Percentiles rank a stretch among this genome's conserved stretches.
Evolutionary conservation across 2,888 invertebrate genomes (phyloP).

Genomic region (Eupelmus urozonus): DNA sequence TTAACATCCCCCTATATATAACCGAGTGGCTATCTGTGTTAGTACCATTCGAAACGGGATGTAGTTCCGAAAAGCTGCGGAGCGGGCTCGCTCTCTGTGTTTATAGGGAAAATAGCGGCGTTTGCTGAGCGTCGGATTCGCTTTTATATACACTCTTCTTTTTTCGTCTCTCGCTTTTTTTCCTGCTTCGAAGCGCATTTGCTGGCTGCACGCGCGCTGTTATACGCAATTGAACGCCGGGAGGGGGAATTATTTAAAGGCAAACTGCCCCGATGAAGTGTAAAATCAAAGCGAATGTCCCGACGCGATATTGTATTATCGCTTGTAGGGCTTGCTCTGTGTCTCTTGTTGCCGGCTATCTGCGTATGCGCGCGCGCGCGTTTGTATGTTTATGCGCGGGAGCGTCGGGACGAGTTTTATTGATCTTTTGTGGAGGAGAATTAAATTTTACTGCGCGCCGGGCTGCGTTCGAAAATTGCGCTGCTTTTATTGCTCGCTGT

Average conservation of each 20-base stretch:
- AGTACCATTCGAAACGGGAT: constrained; percentile 54
- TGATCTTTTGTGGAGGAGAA: neutral
- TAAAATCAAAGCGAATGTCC: constrained; percentile 52
- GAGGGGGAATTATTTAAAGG: constrained; percentile 43
- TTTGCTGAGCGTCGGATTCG: neutral
- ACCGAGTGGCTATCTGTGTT: constrained; percentile 11
- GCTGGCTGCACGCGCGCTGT: neutral
- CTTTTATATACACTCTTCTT: neutral
- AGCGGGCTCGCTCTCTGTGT: neutral
- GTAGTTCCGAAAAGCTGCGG: constrained; percentile 6
- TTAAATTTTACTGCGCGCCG: constrained; percentile 30
- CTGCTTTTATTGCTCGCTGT: too few relatives aligned
- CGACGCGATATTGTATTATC: constrained; percentile 49
- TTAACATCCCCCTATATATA: constrained; percentile 16
- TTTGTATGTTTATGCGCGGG: constrained; percentile 13
- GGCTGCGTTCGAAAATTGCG: too few relatives aligned
- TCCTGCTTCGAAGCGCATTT: neutral
- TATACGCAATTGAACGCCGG: constrained; percentile 62
- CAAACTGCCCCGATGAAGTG: constrained; percentile 37
- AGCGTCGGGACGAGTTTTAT: constrained; percentile 7
- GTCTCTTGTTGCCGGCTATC: neutral
- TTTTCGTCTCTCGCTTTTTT: neutral
- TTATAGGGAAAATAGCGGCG: constrained; percentile 7
- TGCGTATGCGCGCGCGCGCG: neutral
- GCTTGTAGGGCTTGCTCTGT: constrained; percentile 16